A percentile compares a stretch with the other conserved stretches of the same genome.
Conservation (phyloP, 2,113 vertebrate genomes). For the Thinocorus orbignyianus region DNA sequence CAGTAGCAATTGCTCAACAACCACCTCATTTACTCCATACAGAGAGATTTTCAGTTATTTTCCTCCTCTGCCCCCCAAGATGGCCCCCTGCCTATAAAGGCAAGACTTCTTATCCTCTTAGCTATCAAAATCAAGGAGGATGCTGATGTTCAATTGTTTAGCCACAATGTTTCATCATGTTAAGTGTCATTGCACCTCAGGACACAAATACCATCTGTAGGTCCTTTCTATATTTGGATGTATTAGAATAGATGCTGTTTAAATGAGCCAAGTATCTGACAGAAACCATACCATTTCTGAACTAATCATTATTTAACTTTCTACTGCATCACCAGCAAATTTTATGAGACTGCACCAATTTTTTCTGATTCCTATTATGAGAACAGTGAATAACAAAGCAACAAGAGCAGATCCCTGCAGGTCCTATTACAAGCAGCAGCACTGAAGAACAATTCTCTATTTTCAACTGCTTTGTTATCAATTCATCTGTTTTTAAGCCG, state of each 20-base stretch:
- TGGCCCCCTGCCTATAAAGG: not conserved
- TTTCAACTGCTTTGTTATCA: not conserved
- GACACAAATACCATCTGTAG: slow-evolving; percentile 63
- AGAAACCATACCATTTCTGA: not conserved
- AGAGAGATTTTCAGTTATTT: not conserved
- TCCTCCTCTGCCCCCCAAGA: not conserved
- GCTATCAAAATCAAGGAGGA: not conserved
- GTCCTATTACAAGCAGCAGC: not conserved
- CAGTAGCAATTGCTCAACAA: not conserved
- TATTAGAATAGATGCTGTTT: not conserved
- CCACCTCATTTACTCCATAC: not conserved
- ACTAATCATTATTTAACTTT: slow-evolving; percentile 13
- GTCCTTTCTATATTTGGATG: slow-evolving; percentile 16
- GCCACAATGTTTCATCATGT: not conserved
- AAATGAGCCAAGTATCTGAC: slow-evolving; percentile 35
- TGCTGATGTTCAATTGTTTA: not conserved
- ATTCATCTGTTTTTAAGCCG: not conserved
- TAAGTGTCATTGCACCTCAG: slow-evolving; percentile 40
- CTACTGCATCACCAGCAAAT: slow-evolving; percentile 14
- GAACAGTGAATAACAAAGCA: not conserved
- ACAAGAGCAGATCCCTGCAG: not conserved
- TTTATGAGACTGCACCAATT: not conserved
- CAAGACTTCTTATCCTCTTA: not conserved
- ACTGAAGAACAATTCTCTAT: not conserved
- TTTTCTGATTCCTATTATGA: not conserved